Evolutionary conservation across 2,797 vertebrate species (phyloP), one percentile per base, ranked within the genome.

Genomic region (Arnoldichthys spilopterus): DNA sequence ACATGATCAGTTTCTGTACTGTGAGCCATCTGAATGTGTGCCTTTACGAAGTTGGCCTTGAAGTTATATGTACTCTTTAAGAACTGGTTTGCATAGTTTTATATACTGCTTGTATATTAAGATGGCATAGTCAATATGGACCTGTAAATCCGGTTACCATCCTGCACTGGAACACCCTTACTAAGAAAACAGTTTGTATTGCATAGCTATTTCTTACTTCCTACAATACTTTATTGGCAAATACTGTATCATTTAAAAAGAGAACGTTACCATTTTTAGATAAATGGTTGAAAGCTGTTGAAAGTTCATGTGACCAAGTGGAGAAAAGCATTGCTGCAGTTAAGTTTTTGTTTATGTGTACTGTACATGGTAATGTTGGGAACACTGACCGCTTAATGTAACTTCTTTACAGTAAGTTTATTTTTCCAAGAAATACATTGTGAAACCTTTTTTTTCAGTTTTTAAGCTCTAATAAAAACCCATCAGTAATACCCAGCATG

Each of bases 231-330:
- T 47, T 18, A 16, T 58, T 24, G 26, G 70, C 59, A n/a, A 72
- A 78, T 58, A 68, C 77, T 56, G 62, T 47, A 78, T 72, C 68
- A 54, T 28, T 71, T 54, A 76, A 18, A 53, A 24, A 22, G n/a
- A 49, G 51, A 72, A 22, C 43, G 8, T 43, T 7, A 40, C 6
- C 32, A 0, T 77, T 68, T 67, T 56, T 73, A 51, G 43, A 61
- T 34, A 9, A n/a, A 49, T 20, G 8, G 53, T 58, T 74, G 40
- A 9, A 37, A 75, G 26, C 11, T 30, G 30, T 15, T 26, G 16
- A 37, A 13, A 45, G 34, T 66, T 22, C 37, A 40, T 51, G 51
- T 68, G 72, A 26, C 74, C 63, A 62, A 74, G 32, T 45, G 12
- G n/a, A 58, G 28, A 47, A 18, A 53, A 37, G 3, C 49, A 12